phyloP scores from a whole-genome alignment of 1,140 invertebrate species.

The Manduca sexta region DNA sequence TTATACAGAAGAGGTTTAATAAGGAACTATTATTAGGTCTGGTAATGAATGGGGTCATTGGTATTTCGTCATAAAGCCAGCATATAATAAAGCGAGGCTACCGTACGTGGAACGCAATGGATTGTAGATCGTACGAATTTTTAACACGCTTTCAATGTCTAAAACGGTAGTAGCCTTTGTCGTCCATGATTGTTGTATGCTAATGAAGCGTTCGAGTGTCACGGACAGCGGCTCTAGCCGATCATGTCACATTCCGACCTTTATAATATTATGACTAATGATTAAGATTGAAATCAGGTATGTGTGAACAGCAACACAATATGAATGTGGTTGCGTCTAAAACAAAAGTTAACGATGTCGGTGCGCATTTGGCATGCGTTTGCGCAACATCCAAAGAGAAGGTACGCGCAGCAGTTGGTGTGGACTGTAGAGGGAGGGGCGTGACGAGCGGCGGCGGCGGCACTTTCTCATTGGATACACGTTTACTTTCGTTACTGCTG shows the following conservation, averaged over 20 bases:
- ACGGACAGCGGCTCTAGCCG: constrained; percentile 14
- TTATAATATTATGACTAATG: not conserved
- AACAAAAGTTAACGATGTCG: constrained; percentile 13
- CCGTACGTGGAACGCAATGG: not conserved
- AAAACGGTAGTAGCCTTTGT: constrained; percentile 21
- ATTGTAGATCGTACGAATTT: constrained; percentile 1
- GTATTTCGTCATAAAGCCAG: too few species aligned
- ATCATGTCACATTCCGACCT: not conserved
- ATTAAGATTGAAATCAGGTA: too few species aligned
- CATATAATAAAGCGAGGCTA: not conserved
- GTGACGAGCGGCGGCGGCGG: not conserved
- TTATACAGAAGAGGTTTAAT: too few species aligned
- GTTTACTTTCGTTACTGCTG: constrained; percentile 62
- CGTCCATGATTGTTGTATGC: constrained; percentile 33
- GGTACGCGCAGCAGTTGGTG: constrained; percentile 23
- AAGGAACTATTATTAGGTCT: too few species aligned
- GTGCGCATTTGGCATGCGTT: constrained; percentile 49
- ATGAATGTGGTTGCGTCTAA: constrained; percentile 1
- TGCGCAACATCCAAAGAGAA: constrained; percentile 59
- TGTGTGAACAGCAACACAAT: too few species aligned
- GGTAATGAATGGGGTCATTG: too few species aligned
- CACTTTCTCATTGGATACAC: constrained; percentile 43
- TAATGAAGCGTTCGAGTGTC: constrained; percentile 43
- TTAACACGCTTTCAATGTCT: constrained; percentile 17
- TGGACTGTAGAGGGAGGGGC: constrained; percentile 4